A percentile compares a stretch with the other conserved stretches of the same genome.
These are phyloP conservation scores for Bombus cullumanus DNA, from an alignment of 1,140 invertebrate genomes.

Conservation along the genomic window DNA sequence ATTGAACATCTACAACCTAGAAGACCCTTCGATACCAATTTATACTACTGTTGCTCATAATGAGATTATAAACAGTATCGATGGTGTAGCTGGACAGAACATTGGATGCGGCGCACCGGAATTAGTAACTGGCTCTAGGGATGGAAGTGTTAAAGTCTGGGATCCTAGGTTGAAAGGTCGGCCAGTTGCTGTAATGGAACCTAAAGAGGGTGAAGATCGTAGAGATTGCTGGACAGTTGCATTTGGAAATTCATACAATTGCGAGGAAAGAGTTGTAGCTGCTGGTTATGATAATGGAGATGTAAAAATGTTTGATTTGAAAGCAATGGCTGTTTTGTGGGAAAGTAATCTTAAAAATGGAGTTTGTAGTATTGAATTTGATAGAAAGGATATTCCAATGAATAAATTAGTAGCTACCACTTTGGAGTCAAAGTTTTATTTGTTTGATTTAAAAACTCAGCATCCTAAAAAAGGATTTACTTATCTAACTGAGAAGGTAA, in stretches of 20 bases:
- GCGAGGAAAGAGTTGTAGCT: conserved; percentile 91
- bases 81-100: conserved; percentile 94
- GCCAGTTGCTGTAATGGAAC: conserved; percentile 95
- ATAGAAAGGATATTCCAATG: conserved; percentile 96
- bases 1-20: conserved; percentile 85
- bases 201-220: conserved; percentile 85
- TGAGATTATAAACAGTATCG: conserved; percentile 95
- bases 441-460: conserved; percentile 94
- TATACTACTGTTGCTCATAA: conserved; percentile 93
- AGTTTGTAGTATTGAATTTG: conserved; percentile 95
- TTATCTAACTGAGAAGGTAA: conserved; percentile 88
- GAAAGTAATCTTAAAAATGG: conserved; percentile 97
- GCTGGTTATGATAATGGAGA: conserved; percentile 99
- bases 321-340: conserved; percentile 92
- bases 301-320: conserved; percentile 97
- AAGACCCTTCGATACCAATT: conserved; percentile 88
- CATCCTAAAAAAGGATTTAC: conserved; percentile 95
- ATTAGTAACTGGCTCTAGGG: conserved; percentile 95
- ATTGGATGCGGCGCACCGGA: conserved; percentile 95
- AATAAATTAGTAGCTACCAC: conserved; percentile 97
- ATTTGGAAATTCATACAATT: conserved; percentile 94
- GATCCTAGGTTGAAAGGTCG: conserved; percentile 94
- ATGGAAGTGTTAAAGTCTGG: conserved; percentile 98
- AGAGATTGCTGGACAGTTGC: conserved; percentile 94
- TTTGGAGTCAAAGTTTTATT: conserved; percentile 95